A percentile compares a stretch with the other conserved stretches of the same genome.
phyloP scores from a whole-genome alignment of 2,888 invertebrate species.

The Mythimna albipuncta region DNA sequence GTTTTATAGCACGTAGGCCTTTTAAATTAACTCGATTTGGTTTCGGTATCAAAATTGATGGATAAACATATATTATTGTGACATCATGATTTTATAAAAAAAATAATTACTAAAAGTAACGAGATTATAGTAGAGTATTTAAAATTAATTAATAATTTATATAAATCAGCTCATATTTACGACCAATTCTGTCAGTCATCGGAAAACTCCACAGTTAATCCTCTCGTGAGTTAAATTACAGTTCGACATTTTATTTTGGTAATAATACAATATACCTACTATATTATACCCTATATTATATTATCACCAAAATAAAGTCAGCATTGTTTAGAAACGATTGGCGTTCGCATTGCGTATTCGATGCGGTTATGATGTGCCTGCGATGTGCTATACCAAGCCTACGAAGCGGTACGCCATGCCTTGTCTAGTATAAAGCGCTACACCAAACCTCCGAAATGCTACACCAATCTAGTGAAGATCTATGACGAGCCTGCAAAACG shows the following conservation, averaged over 20 bases:
- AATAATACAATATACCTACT: no score
- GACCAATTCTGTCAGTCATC: neutral
- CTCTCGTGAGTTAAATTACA: no score
- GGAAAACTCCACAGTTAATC: neutral
- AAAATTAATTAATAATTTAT: no score
- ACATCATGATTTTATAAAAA: conserved; percentile 15
- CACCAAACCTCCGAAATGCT: no score
- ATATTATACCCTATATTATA: no score
- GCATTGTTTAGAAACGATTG: no score
- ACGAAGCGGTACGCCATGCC: neutral
- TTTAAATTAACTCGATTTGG: conserved; percentile 40
- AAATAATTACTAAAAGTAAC: conserved; percentile 9
- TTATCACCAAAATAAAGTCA: no score
- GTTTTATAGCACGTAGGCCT: conserved; percentile 54
- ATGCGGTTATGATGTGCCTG: neutral
- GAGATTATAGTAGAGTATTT: no score
- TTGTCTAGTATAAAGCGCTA: neutral
- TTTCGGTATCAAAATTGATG: conserved; percentile 38
- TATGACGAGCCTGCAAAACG: neutral
- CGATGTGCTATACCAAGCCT: no score
- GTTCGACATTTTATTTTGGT: no score
- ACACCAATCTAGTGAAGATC: neutral
- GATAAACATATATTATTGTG: conserved; percentile 24
- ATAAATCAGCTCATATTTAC: neutral
- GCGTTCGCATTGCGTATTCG: no score